A percentile compares a stretch with the other conserved stretches of the same genome.
Evolutionary conservation across 1,140 invertebrate species (phyloP).

Genomic region (Drosophila cardini): DNA sequence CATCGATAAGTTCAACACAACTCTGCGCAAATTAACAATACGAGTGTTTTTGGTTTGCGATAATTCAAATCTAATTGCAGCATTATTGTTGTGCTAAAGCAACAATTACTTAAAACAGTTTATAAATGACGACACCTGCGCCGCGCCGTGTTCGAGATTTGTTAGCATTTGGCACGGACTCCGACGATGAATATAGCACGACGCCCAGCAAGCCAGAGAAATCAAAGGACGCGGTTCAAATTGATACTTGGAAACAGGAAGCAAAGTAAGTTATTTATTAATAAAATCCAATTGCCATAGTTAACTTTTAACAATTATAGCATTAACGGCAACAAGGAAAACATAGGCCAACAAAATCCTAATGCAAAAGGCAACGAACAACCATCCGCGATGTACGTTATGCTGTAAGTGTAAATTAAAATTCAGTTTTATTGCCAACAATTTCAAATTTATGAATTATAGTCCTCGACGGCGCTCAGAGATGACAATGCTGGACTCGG

Average conservation of each 20-base stretch:
- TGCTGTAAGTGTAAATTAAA: slow-evolving; percentile 34
- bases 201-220: slow-evolving; percentile 58
- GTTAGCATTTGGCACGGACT: slow-evolving; percentile 60
- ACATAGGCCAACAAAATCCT: slow-evolving; percentile 17
- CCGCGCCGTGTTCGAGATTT: slow-evolving; percentile 77
- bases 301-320: slow-evolving; percentile 8
- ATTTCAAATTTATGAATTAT: slow-evolving; percentile 1
- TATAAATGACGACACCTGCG: slow-evolving; percentile 67
- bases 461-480: slow-evolving; percentile 73
- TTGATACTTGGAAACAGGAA: not conserved
- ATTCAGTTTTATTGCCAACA: not conserved
- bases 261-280: slow-evolving; percentile 16
- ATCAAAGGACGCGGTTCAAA: slow-evolving; percentile 25
- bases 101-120: not conserved
- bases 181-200: slow-evolving; percentile 73
- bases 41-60: slow-evolving; percentile 35
- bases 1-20: slow-evolving; percentile 8
- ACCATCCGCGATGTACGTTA: not conserved
- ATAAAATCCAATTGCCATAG: not conserved
- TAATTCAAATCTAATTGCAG: slow-evolving; percentile 42
- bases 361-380: slow-evolving; percentile 10
- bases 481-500: slow-evolving; percentile 69
- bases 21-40: slow-evolving; percentile 1
- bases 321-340: slow-evolving; percentile 43
- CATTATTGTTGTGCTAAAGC: slow-evolving; percentile 22